A percentile compares a stretch with the other conserved stretches of the same genome.
Evolutionary conservation across 1,140 invertebrate genomes (phyloP).

Genomic region (Pomacea maculata): DNA sequence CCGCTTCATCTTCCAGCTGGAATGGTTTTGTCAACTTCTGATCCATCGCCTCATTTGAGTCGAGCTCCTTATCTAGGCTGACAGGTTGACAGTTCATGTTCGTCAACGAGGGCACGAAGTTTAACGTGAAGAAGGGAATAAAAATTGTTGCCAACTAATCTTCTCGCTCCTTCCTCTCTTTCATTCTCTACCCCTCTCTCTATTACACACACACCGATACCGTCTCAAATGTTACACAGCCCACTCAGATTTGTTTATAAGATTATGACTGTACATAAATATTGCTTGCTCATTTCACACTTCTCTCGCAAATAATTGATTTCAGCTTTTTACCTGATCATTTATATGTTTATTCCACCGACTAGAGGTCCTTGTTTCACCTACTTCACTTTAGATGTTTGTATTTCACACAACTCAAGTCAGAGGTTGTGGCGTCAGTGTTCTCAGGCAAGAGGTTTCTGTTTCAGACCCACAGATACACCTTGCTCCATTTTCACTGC

Average conservation of each 20-base stretch:
- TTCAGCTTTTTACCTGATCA: neutral
- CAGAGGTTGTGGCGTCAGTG: neutral
- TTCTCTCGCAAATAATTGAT: neutral
- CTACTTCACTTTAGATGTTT: neutral
- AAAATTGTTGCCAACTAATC: too few species aligned
- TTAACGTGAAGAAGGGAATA: too few species aligned
- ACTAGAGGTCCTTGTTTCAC: neutral
- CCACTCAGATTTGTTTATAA: too few species aligned
- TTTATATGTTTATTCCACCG: neutral
- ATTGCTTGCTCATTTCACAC: too few species aligned
- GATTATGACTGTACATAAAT: too few species aligned
- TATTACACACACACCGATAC: constrained; percentile 2
- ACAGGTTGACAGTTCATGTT: too few species aligned
- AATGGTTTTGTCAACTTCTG: too few species aligned
- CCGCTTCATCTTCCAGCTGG: too few species aligned
- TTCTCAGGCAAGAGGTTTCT: constrained; percentile 18
- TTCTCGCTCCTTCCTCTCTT: neutral
- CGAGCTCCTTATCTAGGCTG: too few species aligned
- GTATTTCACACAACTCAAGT: neutral
- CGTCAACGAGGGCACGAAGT: too few species aligned
- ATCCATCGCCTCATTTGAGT: too few species aligned
- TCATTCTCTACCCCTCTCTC: neutral
- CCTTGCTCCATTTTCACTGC: constrained; percentile 85
- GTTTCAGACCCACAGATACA: constrained; percentile 76
- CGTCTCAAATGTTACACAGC: neutral